Evolutionary conservation across 1,140 invertebrate species (phyloP).

Genomic region (Zaprionus davidi): DNA sequence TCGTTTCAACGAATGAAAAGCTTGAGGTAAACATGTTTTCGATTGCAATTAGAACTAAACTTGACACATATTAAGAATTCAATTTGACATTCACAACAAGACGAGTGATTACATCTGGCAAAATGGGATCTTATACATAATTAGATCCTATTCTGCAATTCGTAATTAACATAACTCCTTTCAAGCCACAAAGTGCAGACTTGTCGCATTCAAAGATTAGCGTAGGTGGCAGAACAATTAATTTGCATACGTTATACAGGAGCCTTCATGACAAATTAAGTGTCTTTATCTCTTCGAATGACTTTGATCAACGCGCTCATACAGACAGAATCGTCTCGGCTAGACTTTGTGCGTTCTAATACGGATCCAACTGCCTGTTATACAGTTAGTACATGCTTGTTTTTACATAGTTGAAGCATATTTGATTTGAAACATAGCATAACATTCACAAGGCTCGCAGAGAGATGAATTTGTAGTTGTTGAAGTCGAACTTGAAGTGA

Average conservation of each 20-base stretch:
- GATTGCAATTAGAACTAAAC: neutral
- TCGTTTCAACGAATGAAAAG: neutral
- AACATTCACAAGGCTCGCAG: too few species aligned
- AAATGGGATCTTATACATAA: neutral
- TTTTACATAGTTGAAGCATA: too few species aligned
- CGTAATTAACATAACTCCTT: too few species aligned
- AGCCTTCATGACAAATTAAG: neutral
- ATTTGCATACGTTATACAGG: neutral
- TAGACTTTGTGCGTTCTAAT: neutral
- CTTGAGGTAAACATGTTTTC: neutral
- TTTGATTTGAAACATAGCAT: too few species aligned
- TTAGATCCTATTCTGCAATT: too few species aligned
- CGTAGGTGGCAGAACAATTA: neutral
- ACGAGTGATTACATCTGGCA: neutral
- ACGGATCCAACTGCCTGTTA: too few species aligned
- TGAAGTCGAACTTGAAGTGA: too few species aligned
- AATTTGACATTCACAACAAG: neutral
- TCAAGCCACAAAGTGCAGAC: too few species aligned
- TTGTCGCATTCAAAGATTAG: neutral
- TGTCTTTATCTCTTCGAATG: neutral
- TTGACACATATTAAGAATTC: neutral
- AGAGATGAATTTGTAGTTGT: too few species aligned
- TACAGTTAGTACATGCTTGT: too few species aligned
- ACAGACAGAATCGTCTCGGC: neutral
- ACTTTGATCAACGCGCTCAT: neutral